phyloP scores from a whole-genome alignment of 1,140 invertebrate genomes.

The Hesperophylax magnus region DNA sequence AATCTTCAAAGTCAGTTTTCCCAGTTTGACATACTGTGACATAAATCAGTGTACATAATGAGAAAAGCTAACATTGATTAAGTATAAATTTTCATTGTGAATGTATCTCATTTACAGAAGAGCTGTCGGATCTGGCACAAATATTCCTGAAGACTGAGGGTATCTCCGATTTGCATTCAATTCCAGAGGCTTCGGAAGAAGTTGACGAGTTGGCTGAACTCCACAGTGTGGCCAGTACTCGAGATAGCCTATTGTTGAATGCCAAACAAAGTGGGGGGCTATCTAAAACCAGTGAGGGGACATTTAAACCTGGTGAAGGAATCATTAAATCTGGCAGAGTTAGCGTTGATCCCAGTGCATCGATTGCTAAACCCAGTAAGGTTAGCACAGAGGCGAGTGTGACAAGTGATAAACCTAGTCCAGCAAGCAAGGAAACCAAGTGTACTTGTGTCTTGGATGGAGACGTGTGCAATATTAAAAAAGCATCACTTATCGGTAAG shows the following conservation, averaged over 20 bases:
- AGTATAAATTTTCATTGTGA: no score
- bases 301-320: background rate
- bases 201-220: background rate
- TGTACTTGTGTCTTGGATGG: no score
- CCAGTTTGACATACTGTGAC: no score
- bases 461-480: background rate
- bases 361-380: no score
- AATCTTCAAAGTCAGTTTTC: no score
- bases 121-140: background rate
- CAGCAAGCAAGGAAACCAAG: no score
- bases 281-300: background rate
- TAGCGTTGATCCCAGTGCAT: no score
- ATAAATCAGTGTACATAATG: no score
- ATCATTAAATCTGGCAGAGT: no score
- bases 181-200: background rate
- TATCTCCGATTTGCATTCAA: background rate
- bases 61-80: no score
- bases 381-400: no score
- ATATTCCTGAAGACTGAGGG: background rate
- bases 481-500: background rate
- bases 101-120: constrained; percentile 8
- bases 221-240: background rate
- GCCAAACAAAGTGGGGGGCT: background rate
- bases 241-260: background rate
- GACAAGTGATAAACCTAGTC: no score